These are phyloP conservation scores for Actinia tenebrosa DNA, from an alignment of 64 coral and sea anemone species.

Conservation along the genomic window DNA sequence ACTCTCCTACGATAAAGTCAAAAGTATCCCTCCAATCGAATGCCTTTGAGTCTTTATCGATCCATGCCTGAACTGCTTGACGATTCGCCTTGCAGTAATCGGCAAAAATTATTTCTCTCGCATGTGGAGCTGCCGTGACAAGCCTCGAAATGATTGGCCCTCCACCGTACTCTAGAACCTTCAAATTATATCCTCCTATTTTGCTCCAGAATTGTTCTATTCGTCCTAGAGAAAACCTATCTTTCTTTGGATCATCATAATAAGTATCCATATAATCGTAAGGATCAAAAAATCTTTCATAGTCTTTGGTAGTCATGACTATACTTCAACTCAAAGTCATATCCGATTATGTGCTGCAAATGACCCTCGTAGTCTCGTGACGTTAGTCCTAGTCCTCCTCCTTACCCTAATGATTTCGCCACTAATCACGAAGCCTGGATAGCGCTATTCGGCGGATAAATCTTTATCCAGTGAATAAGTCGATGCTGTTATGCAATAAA, in stretches of 20 bases:
- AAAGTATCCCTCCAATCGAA: conserved; percentile 14
- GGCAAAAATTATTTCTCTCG: conserved; percentile 4
- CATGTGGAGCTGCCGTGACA: conserved; percentile 12
- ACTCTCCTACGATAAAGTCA: conserved; percentile 22
- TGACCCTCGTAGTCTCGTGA: too few relatives aligned
- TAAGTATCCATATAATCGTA: background rate
- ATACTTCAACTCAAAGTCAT: too few relatives aligned
- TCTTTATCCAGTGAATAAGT: too few relatives aligned
- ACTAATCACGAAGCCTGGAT: too few relatives aligned
- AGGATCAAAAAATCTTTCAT: background rate
- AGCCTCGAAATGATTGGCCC: conserved; percentile 13
- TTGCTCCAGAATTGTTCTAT: background rate
- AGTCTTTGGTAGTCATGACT: conserved; percentile 8
- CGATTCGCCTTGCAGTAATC: background rate
- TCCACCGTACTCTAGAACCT: conserved; percentile 15
- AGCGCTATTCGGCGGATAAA: too few relatives aligned
- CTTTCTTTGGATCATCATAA: background rate
- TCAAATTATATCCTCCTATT: background rate
- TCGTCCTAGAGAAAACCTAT: background rate
- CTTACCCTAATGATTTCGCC: too few relatives aligned
- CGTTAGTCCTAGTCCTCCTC: too few relatives aligned
- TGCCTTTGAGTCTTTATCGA: background rate
- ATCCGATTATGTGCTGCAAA: too few relatives aligned
- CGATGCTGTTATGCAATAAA: too few relatives aligned
- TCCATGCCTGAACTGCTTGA: background rate